Conservation (phyloP, 1,140 invertebrate species). For the Pogonomyrmex californicus region DNA sequence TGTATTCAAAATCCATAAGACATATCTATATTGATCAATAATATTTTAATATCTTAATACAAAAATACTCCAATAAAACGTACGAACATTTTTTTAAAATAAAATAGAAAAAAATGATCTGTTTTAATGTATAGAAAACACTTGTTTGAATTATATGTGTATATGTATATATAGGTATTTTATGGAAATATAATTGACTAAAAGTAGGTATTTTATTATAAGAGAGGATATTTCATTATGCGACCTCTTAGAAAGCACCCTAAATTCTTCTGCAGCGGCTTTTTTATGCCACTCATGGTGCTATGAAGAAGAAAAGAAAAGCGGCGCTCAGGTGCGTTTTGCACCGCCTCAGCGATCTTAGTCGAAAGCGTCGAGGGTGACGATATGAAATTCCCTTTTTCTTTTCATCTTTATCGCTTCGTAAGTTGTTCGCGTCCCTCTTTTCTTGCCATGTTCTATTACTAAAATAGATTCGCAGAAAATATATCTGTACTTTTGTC, state of each 20-base stretch:
- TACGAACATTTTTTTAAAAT: background rate
- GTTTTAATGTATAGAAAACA: background rate
- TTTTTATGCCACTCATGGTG: constrained; percentile 49
- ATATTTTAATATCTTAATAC: background rate
- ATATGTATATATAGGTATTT: background rate
- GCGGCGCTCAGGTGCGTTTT: constrained; percentile 71
- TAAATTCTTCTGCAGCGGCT: constrained; percentile 74
- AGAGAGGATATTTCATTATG: constrained; percentile 67
- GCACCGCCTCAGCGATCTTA: constrained; percentile 68
- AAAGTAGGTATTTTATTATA: constrained; percentile 22
- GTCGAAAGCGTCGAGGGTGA: constrained; percentile 66
- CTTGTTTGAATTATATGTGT: background rate
- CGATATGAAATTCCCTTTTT: constrained; percentile 71
- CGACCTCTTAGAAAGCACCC: constrained; percentile 73
- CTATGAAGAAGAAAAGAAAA: constrained; percentile 58
- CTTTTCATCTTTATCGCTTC: constrained; percentile 51
- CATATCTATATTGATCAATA: background rate
- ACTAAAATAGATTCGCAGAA: constrained; percentile 51
- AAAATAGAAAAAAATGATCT: constrained; percentile 1
- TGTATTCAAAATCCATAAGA: background rate
- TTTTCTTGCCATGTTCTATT: background rate
- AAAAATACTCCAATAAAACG: background rate
- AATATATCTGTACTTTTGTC: constrained; percentile 25
- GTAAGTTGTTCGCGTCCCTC: constrained; percentile 44
- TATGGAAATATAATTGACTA: constrained; percentile 43